Base-by-base conservation (phyloP, 2,113 vertebrate genomes). In the Toxotes chatareus region DNA sequence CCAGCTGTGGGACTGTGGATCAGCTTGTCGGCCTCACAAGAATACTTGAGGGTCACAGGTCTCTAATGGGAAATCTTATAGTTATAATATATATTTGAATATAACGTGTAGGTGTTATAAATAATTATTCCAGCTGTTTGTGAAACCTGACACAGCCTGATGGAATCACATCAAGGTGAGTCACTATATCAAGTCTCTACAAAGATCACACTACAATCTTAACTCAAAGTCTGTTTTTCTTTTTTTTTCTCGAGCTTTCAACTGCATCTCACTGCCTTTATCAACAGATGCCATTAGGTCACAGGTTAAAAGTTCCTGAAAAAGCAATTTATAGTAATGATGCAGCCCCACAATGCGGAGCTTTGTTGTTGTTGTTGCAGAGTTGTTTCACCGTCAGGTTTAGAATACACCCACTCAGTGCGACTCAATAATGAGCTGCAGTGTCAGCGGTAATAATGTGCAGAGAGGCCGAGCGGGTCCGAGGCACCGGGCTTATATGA, bases 381-480 rank as follows among this genome's bases (percentile, higher is more conserved):
- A 53, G 7, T 53, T n/a, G 19, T n/a, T 53, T 53, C 51, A n/a
- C 47, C 12, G 53, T 31, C 27, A 6, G 14, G 31, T 47, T 31
- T 57, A 65, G 14, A 57, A 40, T 6, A 65, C 73, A 7, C 66
- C 66, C 66, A 57, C 80, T 49, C 17, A 13, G 17, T 36, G 13
- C 11, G 4, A 67, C 70, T 67, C 38, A 4, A 2, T 34, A 56
- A 60, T 53, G 42, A 63, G 64, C 74, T 62, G 17, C 55, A 19
- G 63, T 47, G 47, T 49, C 65, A 60, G 76, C 19, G 53, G 66
- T 7, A 63, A 76, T 73, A 61, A 69, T 5, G 36, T 59, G 65
- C 64, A 57, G 11, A 55, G n/a, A 47, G 73, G 46, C 40, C 11
- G 5, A 40, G 38, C 53, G 4, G 49, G 62, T 60, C 42, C 0